These are phyloP conservation scores for Pilophorus perplexus DNA, from an alignment of 2,888 invertebrate species.

Conservation along the genomic window DNA sequence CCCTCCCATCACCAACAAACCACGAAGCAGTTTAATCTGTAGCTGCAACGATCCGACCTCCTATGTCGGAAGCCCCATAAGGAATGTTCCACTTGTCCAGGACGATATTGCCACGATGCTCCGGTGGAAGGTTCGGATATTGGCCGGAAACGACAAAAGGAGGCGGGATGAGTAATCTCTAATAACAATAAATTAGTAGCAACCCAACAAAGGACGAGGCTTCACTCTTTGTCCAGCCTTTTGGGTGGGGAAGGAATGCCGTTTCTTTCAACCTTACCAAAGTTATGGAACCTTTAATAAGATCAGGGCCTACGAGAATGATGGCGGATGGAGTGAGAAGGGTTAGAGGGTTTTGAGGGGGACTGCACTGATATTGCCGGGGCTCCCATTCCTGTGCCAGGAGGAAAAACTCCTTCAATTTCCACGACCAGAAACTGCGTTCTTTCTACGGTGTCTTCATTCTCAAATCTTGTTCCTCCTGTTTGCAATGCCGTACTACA, in stretches of 20 bases:
- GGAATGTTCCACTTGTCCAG: slow-evolving; percentile 19
- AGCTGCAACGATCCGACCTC: too few relatives aligned
- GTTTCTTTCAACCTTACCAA: slow-evolving; percentile 38
- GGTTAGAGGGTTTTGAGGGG: slow-evolving; percentile 15
- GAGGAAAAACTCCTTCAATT: slow-evolving; percentile 17
- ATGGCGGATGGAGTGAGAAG: neutral
- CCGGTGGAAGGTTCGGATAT: slow-evolving; percentile 11
- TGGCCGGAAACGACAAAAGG: slow-evolving; percentile 32
- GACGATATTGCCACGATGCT: slow-evolving; percentile 14
- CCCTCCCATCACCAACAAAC: too few relatives aligned
- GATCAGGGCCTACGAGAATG: slow-evolving; percentile 32
- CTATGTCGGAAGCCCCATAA: neutral
- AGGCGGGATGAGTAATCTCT: slow-evolving; percentile 39
- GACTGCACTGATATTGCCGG: slow-evolving; percentile 31
- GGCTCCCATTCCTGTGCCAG: neutral
- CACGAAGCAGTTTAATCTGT: too few relatives aligned
- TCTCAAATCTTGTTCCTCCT: too few relatives aligned
- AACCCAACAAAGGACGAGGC: slow-evolving; percentile 26
- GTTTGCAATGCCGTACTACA: too few relatives aligned
- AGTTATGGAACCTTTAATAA: slow-evolving; percentile 40
- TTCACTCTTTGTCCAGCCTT: slow-evolving; percentile 34
- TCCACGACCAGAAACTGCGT: neutral
- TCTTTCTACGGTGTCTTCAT: too few relatives aligned
- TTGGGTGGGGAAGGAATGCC: slow-evolving; percentile 35
- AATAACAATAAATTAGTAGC: slow-evolving; percentile 41